Base-by-base conservation (phyloP, 1,140 invertebrate genomes). In the Bombus confusus region DNA sequence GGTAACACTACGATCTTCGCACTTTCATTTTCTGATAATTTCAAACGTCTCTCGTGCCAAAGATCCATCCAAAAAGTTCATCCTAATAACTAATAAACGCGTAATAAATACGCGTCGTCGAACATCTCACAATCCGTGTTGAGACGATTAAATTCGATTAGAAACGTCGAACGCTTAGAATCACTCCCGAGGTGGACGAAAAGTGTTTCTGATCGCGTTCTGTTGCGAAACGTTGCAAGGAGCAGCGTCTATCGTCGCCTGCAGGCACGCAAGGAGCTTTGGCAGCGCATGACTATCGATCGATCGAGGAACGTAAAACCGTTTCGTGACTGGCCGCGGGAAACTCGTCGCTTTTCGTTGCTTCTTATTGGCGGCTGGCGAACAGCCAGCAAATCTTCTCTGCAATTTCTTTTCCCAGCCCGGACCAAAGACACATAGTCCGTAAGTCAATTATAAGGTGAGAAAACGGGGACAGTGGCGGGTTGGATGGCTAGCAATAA, bases 401-500 rank as follows among this genome's bases (percentile, higher is more conserved):
- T 47, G 73, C 87, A 80, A 89, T 89, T 78, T 69, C 66, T 86
- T 89, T 66, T 10, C 22, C 22, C 47, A 2, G 15, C 0, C 12
- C 59, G 52, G 59, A 72, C 76, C 79, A 86, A 59, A 89, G 87
- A 86, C 83, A 86, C 86, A 71, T 59, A 69, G 87, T 47, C 87
- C 52, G 72, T 89, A 88, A 89, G 87, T 89, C 88, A 86, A 89
- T 89, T 88, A 89, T 64, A 66, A 59, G 57, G 68, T 77, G 87
- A 52, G 80, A 83, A 86, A 81, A 39, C 9, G 31, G 31, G 31
- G 47, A 25, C 34, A 25, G 37, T 10, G 3, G 64, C 6, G 6
- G 10, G 57, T 31, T 34, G 31, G 71, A 9, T 52, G 79, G 69
- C 41, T 74, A 5, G 69, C 83, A 68, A 85, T 85, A 85, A 85